Conservation (phyloP, 1,140 invertebrate species). For the Conopomorpha cramerella region DNA sequence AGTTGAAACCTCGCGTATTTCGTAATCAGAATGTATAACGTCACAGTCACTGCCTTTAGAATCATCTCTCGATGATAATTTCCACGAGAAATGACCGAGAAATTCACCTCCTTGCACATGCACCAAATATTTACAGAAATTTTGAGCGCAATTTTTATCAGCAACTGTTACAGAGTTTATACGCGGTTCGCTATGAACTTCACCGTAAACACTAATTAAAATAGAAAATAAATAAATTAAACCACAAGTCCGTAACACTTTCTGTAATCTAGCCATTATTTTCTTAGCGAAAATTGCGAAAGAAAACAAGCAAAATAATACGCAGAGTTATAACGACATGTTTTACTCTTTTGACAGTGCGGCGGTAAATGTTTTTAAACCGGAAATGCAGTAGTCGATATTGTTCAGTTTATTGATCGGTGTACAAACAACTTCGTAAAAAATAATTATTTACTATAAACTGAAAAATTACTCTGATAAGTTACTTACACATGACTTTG, state of each 20-base stretch:
- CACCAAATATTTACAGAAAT: constrained; percentile 49
- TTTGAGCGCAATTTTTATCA: constrained; percentile 31
- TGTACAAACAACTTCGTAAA: background rate
- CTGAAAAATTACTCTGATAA: background rate
- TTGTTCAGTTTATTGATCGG: no score
- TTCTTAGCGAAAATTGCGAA: constrained; percentile 13
- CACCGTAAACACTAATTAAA: constrained; percentile 21
- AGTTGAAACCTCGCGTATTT: constrained; percentile 32
- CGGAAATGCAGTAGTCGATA: constrained; percentile 47
- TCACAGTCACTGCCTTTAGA: constrained; percentile 31
- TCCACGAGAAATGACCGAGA: constrained; percentile 42
- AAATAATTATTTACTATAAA: background rate
- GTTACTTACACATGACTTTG: background rate
- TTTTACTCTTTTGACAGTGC: constrained; percentile 37
- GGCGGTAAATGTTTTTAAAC: constrained; percentile 36
- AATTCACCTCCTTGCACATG: constrained; percentile 38
- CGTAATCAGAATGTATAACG: constrained; percentile 38
- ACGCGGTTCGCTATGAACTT: constrained; percentile 23
- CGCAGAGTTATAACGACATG: constrained; percentile 25
- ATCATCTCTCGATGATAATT: constrained; percentile 31
- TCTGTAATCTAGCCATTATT: constrained; percentile 40
- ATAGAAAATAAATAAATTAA: constrained; percentile 35
- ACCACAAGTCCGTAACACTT: constrained; percentile 53
- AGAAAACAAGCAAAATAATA: constrained; percentile 20
- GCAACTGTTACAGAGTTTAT: constrained; percentile 35